phyloP scores from a whole-genome alignment of 2,797 vertebrate genomes.

The Acanthiza pusilla region DNA sequence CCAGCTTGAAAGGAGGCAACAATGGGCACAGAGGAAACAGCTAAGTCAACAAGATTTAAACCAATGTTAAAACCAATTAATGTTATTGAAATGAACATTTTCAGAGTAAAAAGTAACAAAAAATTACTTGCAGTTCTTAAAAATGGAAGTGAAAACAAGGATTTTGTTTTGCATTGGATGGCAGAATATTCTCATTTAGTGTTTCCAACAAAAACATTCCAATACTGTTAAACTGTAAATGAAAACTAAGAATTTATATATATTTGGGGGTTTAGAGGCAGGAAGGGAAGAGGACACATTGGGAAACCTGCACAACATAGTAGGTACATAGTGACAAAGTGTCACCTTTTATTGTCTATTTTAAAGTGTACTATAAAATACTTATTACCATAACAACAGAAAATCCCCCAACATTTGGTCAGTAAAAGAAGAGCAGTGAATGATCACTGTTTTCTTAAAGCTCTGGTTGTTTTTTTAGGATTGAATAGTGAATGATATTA shows the following conservation, averaged over 20 bases:
- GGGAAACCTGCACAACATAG: neutral
- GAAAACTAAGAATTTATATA: neutral
- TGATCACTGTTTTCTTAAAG: neutral
- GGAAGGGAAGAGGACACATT: neutral
- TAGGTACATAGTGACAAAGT: neutral
- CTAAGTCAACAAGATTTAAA: neutral
- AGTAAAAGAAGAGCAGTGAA: neutral
- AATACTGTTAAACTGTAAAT: neutral
- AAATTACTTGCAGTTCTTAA: neutral
- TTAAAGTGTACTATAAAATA: neutral
- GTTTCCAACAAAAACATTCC: neutral
- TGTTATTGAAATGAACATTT: neutral
- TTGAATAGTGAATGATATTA: neutral
- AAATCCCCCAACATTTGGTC: neutral
- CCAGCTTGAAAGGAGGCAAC: neutral
- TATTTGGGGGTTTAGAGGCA: fast-evolving
- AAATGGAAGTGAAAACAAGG: neutral
- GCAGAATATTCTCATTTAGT: neutral
- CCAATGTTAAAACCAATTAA: neutral
- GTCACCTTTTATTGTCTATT: neutral
- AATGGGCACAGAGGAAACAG: neutral
- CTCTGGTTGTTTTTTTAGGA: neutral
- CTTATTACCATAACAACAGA: neutral
- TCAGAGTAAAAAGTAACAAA: neutral
- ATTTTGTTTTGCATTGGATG: neutral